Evolutionary conservation across 2,797 vertebrate genomes (phyloP), one percentile per base, ranked within the genome.

Genomic region (Poeciliopsis infans): DNA sequence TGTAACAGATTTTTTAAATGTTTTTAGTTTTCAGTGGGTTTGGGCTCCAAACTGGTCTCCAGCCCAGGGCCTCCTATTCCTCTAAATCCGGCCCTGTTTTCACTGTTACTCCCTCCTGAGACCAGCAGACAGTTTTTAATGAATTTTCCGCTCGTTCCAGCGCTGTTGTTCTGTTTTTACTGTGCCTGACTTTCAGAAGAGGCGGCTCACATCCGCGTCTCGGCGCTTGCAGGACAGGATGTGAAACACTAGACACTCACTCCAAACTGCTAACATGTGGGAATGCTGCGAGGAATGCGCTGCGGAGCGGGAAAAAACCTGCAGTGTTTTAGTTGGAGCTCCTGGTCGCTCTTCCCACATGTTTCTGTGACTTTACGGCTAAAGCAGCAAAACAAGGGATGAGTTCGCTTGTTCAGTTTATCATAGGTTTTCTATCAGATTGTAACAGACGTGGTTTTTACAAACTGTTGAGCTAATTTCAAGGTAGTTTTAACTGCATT

Each of bases 201-300:
- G 72, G 41, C 77, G 23, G 59, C 70, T 79, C 74, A 49, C 69
- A 69, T 81, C 79, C 49, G 76, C 46, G 72, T 81, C 85, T 77
- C 78, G 70, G 39, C 39, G 7, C 39, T 41, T 7, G 39, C 31
- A 78, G 87, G 76, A 77, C 83, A 82, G 86, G 85, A 90, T 87
- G 83, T 85, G 77, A 86, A 92, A 93, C 92, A 92, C 89, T 91
- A 92, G 90, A 91, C 83, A 72, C 31, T 69, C 71, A 69, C 78
- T 80, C 75, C 81, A 87, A 86, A 90, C 77, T 80, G 84, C 76
- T 83, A 83, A 86, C 91, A 93, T 82, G 89, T 92, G 93, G 88
- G 91, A 91, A 93, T 85, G 89, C 83, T 90, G 86, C 33, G 51
- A 87, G 87, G 84, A 91, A 88, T 86, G 88, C 71, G 84, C 82